Percentiles rank a stretch among this genome's conserved stretches.
Conservation (phyloP, 2,797 vertebrate species). For the Myotis planiceps region DNA sequence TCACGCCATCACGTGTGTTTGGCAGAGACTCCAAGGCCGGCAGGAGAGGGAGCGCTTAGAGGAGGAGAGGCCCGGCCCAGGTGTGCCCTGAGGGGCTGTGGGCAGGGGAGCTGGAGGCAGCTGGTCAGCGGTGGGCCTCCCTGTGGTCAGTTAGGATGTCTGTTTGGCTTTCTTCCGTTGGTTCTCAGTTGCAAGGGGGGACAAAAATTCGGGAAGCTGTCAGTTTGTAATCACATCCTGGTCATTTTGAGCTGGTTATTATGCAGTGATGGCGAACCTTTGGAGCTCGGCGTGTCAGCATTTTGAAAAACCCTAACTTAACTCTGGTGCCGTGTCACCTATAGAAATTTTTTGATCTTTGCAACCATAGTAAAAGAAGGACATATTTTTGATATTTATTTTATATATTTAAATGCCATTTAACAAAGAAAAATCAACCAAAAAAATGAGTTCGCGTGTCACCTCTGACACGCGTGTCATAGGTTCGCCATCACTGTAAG, state of each 20-base stretch:
- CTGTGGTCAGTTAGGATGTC: neutral
- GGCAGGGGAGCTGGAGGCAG: neutral
- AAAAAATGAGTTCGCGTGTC: too few species aligned
- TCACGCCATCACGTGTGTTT: neutral
- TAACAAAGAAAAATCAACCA: too few species aligned
- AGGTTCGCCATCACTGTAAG: too few species aligned
- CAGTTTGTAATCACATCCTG: neutral
- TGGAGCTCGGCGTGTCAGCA: too few species aligned
- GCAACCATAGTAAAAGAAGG: too few species aligned
- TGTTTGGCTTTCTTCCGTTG: neutral
- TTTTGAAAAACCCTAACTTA: too few species aligned
- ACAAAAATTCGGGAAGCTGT: neutral
- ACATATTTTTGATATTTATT: too few species aligned
- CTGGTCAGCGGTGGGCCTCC: neutral
- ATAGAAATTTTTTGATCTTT: too few species aligned
- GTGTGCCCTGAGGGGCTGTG: neutral
- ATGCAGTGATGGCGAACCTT: too few species aligned
- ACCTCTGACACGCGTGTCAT: too few species aligned
- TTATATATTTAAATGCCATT: too few species aligned
- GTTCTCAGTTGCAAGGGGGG: neutral
- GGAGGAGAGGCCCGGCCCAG: neutral
- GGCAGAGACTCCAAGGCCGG: neutral
- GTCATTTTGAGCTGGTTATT: neutral
- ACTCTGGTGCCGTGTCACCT: too few species aligned
- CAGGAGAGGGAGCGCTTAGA: neutral